phyloP scores from a whole-genome alignment of 64 coral and sea anemone genomes.

The Montipora sp. region DNA sequence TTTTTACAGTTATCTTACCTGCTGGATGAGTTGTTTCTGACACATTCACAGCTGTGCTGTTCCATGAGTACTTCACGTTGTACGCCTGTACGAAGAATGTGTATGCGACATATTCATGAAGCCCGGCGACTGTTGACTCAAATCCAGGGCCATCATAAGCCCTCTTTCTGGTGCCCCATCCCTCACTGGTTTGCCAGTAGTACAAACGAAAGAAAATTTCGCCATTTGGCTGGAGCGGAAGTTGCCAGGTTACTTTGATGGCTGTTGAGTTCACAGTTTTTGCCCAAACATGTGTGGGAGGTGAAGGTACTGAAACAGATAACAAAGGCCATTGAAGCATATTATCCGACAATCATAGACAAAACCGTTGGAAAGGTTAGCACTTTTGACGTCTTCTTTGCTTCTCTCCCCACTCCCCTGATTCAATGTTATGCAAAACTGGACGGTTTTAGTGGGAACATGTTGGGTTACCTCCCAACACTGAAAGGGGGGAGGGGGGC shows the following conservation, averaged over 20 bases:
- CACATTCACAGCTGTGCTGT: constrained; percentile 16
- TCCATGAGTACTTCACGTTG: constrained; percentile 27
- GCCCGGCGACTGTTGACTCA: neutral
- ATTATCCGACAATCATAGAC: neutral
- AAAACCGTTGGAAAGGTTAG: no score
- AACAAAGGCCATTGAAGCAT: neutral
- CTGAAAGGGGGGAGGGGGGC: no score
- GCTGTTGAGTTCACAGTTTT: constrained; percentile 41
- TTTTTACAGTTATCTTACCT: neutral
- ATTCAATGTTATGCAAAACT: no score
- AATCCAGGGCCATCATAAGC: constrained; percentile 15
- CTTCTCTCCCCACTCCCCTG: no score
- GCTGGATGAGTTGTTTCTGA: constrained; percentile 25
- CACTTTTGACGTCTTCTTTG: no score
- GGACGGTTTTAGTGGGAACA: no score
- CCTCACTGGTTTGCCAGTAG: constrained; percentile 4
- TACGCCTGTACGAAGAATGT: constrained; percentile 17
- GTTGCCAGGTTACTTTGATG: constrained; percentile 30
- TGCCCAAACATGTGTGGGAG: constrained; percentile 39
- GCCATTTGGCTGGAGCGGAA: constrained; percentile 28
- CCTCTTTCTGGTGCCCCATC: neutral
- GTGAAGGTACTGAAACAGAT: constrained; percentile 46
- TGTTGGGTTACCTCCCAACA: no score
- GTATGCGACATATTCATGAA: constrained; percentile 36
- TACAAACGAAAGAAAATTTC: constrained; percentile 6